phyloP scores from a whole-genome alignment of 2,888 invertebrate genomes.

The Chirona hameri region DNA sequence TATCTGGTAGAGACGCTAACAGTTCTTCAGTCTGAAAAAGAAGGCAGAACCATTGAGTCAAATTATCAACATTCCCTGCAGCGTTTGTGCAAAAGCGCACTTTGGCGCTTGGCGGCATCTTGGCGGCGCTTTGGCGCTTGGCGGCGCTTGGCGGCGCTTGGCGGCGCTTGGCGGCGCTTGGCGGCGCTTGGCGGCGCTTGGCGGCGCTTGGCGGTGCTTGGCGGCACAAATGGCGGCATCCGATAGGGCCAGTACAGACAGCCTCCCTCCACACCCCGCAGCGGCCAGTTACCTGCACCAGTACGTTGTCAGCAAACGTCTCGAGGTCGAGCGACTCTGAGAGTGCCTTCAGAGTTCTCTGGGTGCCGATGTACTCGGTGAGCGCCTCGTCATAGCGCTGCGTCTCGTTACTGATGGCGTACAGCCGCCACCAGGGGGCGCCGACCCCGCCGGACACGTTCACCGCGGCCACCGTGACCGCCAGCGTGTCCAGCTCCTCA shows the following conservation, averaged over 20 bases:
- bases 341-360: neutral
- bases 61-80: neutral
- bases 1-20: neutral
- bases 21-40: neutral
- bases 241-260: too few relatives aligned
- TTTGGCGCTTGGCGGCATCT: too few relatives aligned
- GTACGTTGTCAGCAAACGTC: neutral
- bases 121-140: too few relatives aligned
- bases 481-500: constrained; percentile 59
- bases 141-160: too few relatives aligned
- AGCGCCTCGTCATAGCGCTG: constrained; percentile 41
- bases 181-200: too few relatives aligned
- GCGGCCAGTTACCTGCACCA: neutral
- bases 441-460: constrained; percentile 61
- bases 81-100: neutral
- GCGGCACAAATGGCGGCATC: too few relatives aligned
- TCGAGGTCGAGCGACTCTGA: neutral
- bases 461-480: constrained; percentile 40
- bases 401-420: constrained; percentile 56
- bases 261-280: too few relatives aligned
- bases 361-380: neutral
- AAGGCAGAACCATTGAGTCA: neutral
- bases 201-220: too few relatives aligned
- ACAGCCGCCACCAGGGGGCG: constrained; percentile 70
- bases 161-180: too few relatives aligned